Evolutionary conservation across 2,113 vertebrate genomes (phyloP).

Genomic region (Tapirus terrestris): DNA sequence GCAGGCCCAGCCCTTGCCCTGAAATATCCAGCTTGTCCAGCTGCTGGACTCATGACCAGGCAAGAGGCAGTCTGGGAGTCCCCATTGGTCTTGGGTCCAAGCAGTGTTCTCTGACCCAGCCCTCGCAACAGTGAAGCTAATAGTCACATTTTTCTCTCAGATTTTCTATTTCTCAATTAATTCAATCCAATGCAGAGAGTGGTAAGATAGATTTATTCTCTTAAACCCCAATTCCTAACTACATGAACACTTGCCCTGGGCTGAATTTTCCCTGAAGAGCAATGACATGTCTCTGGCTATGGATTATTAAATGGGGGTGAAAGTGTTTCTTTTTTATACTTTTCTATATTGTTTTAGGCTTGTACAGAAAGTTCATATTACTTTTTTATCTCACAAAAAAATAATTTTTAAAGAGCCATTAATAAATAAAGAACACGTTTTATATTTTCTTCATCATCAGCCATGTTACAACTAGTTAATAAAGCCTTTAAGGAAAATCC

Average conservation of each 20-base stretch:
- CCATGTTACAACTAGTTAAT: background rate
- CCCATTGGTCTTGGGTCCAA: background rate
- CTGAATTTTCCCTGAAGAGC: background rate
- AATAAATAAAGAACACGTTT: background rate
- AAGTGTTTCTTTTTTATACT: background rate
- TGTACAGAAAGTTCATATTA: background rate
- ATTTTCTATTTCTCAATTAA: background rate
- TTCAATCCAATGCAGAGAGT: background rate
- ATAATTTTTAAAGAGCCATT: background rate
- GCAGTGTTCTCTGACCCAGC: background rate
- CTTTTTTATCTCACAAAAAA: background rate
- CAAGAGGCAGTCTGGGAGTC: background rate
- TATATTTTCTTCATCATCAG: background rate
- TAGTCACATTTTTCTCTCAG: background rate
- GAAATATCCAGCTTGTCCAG: accelerated
- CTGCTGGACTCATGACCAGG: background rate
- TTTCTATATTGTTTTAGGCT: background rate
- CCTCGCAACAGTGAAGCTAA: background rate
- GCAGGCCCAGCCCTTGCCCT: background rate
- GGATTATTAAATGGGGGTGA: background rate
- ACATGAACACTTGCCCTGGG: background rate
- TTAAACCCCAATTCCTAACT: background rate
- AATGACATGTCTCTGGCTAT: background rate
- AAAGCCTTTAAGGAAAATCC: background rate
- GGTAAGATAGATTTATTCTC: background rate